These are phyloP conservation scores for Harpagifer antarcticus DNA, from an alignment of 2,797 vertebrate genomes.

Conservation along the genomic window DNA sequence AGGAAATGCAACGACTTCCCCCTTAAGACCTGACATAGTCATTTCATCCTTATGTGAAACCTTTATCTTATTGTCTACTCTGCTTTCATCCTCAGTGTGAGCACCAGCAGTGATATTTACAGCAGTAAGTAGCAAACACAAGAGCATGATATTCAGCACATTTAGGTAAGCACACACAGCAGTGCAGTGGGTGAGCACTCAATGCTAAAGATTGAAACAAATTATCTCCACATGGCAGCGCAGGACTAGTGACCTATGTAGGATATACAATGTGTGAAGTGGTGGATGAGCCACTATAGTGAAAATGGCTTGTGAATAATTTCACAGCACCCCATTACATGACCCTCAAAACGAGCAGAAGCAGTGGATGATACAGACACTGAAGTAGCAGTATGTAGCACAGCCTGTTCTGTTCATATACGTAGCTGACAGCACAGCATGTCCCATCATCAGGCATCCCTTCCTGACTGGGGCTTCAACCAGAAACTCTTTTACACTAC, in stretches of 20 bases:
- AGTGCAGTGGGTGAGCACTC: constrained; percentile 14
- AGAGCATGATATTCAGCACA: constrained; percentile 36
- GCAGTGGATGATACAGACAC: neutral
- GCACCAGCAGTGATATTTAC: constrained; percentile 17
- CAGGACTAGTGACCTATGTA: constrained; percentile 30
- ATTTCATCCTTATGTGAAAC: constrained; percentile 23
- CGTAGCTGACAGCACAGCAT: neutral
- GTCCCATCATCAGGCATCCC: neutral
- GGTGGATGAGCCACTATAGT: constrained; percentile 22
- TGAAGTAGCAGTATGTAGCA: constrained; percentile 5
- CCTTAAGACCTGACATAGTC: constrained; percentile 8
- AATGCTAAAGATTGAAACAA: constrained; percentile 31
- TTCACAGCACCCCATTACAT: constrained; percentile 10
- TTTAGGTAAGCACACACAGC: constrained; percentile 27
- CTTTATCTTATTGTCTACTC: constrained; percentile 19
- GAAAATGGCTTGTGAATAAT: constrained; percentile 37
- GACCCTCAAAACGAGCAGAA: constrained; percentile 17
- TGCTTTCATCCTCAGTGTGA: constrained; percentile 31
- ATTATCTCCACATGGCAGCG: constrained; percentile 29
- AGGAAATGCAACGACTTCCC: constrained; percentile 8
- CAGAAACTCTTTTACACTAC: too few species aligned
- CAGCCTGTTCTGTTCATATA: constrained; percentile 6
- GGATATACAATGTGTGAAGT: constrained; percentile 18
- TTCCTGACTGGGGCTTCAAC: too few species aligned
- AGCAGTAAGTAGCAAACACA: constrained; percentile 36